Percentiles rank a stretch among this genome's conserved stretches.
These are phyloP conservation scores for Eilema sororculum DNA, from an alignment of 2,888 invertebrate species.

Conservation along the genomic window DNA sequence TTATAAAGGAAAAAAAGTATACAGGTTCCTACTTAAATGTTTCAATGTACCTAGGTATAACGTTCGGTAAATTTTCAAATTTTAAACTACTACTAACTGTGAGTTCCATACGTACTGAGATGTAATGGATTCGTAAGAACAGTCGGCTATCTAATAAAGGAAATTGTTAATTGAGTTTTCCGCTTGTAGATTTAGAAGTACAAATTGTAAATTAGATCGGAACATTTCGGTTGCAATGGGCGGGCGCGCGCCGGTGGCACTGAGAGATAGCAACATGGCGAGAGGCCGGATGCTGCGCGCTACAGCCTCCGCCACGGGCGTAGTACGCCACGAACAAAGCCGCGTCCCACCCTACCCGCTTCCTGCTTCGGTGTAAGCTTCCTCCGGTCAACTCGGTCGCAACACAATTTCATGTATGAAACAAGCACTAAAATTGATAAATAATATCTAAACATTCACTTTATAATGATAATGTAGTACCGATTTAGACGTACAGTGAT, in stretches of 20 bases:
- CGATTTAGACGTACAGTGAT: conserved; percentile 64
- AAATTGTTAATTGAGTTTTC: conserved; percentile 44
- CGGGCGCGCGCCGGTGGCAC: conserved; percentile 58
- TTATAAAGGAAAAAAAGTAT: background rate
- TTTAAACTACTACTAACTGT: background rate
- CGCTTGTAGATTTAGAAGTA: conserved; percentile 34
- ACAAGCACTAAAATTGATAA: conserved; percentile 67
- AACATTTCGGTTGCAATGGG: conserved; percentile 43
- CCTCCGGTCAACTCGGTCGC: conserved; percentile 62
- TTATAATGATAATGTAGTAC: conserved; percentile 47
- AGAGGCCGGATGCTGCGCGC: conserved; percentile 84
- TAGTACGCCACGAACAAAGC: conserved; percentile 78
- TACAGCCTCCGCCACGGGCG: conserved; percentile 79
- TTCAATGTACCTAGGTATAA: no score
- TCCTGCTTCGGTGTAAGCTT: conserved; percentile 62
- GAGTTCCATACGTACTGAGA: conserved; percentile 22
- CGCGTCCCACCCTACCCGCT: conserved; percentile 75
- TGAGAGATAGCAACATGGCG: conserved; percentile 68
- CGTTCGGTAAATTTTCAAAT: background rate
- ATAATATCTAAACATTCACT: conserved; percentile 60
- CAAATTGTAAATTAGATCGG: conserved; percentile 37
- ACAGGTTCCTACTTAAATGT: background rate
- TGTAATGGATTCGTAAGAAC: conserved; percentile 30
- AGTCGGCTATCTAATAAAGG: conserved; percentile 30
- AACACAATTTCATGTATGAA: conserved; percentile 68